Evolutionary conservation across 1,140 invertebrate species (phyloP).

Genomic region (Drosophila ananassae): DNA sequence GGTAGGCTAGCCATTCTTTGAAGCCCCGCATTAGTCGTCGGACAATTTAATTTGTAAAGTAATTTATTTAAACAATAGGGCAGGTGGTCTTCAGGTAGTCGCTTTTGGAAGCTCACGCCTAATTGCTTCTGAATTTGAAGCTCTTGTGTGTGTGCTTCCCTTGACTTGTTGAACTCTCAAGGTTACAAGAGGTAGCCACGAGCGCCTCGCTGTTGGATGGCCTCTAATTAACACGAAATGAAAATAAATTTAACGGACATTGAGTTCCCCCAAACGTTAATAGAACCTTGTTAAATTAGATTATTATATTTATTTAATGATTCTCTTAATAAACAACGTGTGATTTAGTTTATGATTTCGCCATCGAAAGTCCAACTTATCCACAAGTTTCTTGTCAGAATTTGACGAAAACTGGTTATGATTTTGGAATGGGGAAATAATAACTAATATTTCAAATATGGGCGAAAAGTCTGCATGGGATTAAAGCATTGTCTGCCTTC

Average conservation of each 20-base stretch:
- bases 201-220: constrained; percentile 10
- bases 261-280: too few relatives aligned
- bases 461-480: too few relatives aligned
- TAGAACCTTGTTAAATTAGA: too few relatives aligned
- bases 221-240: constrained; percentile 50
- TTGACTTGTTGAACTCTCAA: constrained; percentile 72
- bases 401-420: too few relatives aligned
- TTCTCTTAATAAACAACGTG: neutral
- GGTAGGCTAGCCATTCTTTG: neutral
- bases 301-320: too few relatives aligned
- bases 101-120: constrained; percentile 50
- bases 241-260: neutral
- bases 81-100: constrained; percentile 12
- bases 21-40: neutral
- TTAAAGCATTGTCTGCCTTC: neutral
- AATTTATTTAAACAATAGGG: constrained; percentile 1
- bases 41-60: neutral
- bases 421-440: too few relatives aligned
- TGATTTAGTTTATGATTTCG: neutral
- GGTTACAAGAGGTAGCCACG: constrained; percentile 44
- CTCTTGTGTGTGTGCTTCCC: constrained; percentile 30
- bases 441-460: too few relatives aligned
- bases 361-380: neutral
- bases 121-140: constrained; percentile 69
- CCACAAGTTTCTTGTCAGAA: too few relatives aligned